These are phyloP conservation scores for Xiphydria camelus DNA, from an alignment of 2,888 invertebrate genomes.

Conservation along the genomic window DNA sequence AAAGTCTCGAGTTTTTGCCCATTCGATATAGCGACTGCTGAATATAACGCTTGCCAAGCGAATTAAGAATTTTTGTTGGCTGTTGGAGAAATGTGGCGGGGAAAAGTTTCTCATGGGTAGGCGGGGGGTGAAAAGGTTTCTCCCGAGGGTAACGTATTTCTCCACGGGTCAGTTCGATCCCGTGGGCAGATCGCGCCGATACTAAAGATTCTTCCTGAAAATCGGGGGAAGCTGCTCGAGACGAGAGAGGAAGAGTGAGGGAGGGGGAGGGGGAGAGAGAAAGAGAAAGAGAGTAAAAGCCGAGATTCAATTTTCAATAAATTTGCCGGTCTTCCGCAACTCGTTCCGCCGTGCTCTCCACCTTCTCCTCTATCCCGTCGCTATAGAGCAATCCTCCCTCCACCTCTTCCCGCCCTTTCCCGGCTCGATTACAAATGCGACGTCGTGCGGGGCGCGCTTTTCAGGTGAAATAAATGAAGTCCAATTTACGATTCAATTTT, in stretches of 20 bases:
- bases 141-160: too few relatives aligned
- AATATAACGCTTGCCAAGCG: too few relatives aligned
- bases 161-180: too few relatives aligned
- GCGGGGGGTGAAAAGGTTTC: too few relatives aligned
- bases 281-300: slow-evolving; percentile 1
- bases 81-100: too few relatives aligned
- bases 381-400: slow-evolving; percentile 1
- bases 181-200: too few relatives aligned
- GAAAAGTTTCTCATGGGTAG: too few relatives aligned
- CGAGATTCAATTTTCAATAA: slow-evolving; percentile 36
- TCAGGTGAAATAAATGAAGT: slow-evolving; percentile 29
- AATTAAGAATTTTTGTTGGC: too few relatives aligned
- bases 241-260: slow-evolving; percentile 2
- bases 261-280: slow-evolving; percentile 15
- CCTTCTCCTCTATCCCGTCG: slow-evolving; percentile 16
- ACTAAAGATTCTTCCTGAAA: too few relatives aligned
- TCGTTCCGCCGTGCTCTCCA: too few relatives aligned
- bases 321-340: slow-evolving; percentile 24
- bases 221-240: slow-evolving; percentile 4
- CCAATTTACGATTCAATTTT: slow-evolving; percentile 40
- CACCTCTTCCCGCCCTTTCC: slow-evolving; percentile 1
- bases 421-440: slow-evolving; percentile 28
- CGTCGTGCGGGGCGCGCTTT: slow-evolving; percentile 6
- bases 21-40: too few relatives aligned
- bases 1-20: too few relatives aligned